Conservation (phyloP, 1,140 invertebrate genomes). For the Palaemon carinicauda region DNA sequence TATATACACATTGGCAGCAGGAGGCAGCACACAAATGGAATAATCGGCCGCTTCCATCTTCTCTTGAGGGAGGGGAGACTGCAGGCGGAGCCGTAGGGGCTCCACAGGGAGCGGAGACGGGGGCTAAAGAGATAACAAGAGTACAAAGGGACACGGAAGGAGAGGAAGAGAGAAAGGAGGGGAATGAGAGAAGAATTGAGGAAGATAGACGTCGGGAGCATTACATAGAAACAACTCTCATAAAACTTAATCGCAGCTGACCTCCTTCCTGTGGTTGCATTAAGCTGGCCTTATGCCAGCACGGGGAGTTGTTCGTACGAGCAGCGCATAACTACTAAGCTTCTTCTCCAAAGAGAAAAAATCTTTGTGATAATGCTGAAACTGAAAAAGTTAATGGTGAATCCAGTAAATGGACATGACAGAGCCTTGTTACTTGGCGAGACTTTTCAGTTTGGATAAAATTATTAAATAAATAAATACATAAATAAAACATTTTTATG, state of each 20-base stretch:
- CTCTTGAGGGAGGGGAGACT: neutral
- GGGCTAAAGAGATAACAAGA: neutral
- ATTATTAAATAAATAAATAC: too few species aligned
- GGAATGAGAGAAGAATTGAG: neutral
- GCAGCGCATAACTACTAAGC: too few species aligned
- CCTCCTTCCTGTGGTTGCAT: too few species aligned
- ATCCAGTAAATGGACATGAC: neutral
- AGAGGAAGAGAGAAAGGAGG: neutral
- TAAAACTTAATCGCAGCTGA: too few species aligned
- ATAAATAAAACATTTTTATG: too few species aligned
- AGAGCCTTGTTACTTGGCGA: neutral
- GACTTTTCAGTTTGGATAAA: too few species aligned
- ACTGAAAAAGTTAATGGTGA: neutral
- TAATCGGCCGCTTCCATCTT: neutral
- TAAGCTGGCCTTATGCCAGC: too few species aligned
- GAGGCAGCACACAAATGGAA: slow-evolving; percentile 21
- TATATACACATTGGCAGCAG: slow-evolving; percentile 28
- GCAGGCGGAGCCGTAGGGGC: neutral
- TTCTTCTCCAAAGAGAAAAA: too few species aligned
- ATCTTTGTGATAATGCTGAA: too few species aligned
- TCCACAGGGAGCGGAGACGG: neutral
- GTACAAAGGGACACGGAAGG: neutral
- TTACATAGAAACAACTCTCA: too few species aligned
- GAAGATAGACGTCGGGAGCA: too few species aligned
- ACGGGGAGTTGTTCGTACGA: too few species aligned